Conservation (phyloP, 2,797 vertebrate genomes). For the Lerista edwardsae region DNA sequence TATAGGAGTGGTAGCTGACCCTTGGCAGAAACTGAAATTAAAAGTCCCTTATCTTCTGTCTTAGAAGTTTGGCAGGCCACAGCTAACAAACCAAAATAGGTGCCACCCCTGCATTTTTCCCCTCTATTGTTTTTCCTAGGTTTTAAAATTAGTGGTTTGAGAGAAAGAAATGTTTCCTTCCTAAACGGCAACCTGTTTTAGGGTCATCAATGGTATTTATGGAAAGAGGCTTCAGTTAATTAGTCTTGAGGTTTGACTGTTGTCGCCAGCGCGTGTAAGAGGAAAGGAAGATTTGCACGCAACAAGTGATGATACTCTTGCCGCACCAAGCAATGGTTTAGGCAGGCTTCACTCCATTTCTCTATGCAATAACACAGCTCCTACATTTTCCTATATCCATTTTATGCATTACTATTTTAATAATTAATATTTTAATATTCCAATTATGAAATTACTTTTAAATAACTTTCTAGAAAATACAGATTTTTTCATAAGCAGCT, state of each 20-base stretch:
- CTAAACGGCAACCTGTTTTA: neutral
- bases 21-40: neutral
- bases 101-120: conserved; percentile 44
- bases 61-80: conserved; percentile 16
- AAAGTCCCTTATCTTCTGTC: conserved; percentile 23
- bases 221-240: conserved; percentile 32
- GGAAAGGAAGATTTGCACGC: neutral
- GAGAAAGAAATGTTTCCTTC: conserved; percentile 28
- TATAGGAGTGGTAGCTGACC: neutral
- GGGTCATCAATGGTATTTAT: conserved; percentile 1
- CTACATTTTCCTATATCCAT: neutral
- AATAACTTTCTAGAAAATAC: neutral
- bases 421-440: too few relatives aligned
- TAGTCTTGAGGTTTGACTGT: conserved; percentile 39
- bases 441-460: neutral
- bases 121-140: conserved; percentile 20
- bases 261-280: conserved; percentile 29
- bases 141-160: conserved; percentile 35
- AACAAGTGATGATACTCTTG: neutral
- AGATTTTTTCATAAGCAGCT: neutral
- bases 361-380: neutral
- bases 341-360: neutral
- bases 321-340: neutral
- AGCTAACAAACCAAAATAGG: conserved; percentile 47
- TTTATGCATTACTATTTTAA: neutral